These are phyloP conservation scores for Dasysyrphus tricinctus DNA, from an alignment of 2,888 invertebrate genomes.

Conservation along the genomic window DNA sequence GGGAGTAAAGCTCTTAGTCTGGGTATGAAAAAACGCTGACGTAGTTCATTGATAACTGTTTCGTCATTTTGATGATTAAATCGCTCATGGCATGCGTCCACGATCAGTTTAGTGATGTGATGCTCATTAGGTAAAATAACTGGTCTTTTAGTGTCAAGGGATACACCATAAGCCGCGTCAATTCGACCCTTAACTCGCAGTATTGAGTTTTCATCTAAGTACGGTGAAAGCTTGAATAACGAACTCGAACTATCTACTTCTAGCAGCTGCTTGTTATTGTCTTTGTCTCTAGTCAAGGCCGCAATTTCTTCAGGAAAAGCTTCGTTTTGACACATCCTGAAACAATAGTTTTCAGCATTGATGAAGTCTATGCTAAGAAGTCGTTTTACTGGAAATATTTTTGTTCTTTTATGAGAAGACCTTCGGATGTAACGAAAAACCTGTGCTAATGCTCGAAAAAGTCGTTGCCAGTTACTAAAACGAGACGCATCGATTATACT, in stretches of 20 bases:
- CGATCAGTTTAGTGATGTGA: too few species aligned
- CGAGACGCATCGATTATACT: neutral
- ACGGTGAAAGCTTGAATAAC: too few species aligned
- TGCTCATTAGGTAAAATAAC: too few species aligned
- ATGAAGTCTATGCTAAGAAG: neutral
- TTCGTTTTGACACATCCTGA: neutral
- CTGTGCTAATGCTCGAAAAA: neutral
- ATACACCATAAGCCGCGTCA: too few species aligned
- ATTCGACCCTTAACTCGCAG: too few species aligned
- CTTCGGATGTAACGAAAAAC: neutral
- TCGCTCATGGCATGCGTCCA: too few species aligned
- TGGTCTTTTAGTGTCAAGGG: too few species aligned
- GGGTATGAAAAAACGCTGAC: too few species aligned
- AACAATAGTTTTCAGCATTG: neutral
- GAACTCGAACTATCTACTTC: neutral
- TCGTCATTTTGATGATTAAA: slow-evolving; percentile 16
- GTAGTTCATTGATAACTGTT: neutral
- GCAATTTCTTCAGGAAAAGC: neutral
- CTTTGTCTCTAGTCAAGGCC: neutral
- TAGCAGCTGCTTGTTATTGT: neutral
- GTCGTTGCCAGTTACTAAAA: neutral
- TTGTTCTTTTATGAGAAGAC: neutral
- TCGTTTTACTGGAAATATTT: neutral
- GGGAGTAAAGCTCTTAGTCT: too few species aligned
- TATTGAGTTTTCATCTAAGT: neutral